Evolutionary conservation across 2,113 vertebrate genomes (phyloP).

Genomic region (Diphyllodes magnificus): DNA sequence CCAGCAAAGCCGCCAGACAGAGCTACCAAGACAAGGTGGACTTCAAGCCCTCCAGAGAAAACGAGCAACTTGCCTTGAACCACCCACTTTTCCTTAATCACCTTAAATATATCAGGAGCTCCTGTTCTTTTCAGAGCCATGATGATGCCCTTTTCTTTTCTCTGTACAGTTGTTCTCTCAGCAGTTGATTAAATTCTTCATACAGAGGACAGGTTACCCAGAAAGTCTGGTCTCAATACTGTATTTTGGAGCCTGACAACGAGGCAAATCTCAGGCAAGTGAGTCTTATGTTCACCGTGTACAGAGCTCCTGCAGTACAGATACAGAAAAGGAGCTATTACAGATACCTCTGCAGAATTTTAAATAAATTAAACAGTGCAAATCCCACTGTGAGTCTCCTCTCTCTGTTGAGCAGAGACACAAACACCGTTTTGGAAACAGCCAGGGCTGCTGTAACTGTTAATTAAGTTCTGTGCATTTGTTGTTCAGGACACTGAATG

Average conservation of each 20-base stretch:
- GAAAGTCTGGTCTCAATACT: neutral
- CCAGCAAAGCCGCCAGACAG: neutral
- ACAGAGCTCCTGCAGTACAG: neutral
- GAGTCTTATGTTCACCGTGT: neutral
- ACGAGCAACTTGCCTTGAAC: neutral
- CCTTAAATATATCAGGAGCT: neutral
- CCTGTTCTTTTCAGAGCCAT: neutral
- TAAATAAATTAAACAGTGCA: neutral
- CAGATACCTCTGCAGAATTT: neutral
- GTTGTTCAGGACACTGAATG: neutral
- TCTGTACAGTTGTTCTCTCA: neutral
- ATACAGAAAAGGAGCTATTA: neutral
- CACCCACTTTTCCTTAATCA: neutral
- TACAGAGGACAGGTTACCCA: neutral
- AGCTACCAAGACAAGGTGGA: neutral
- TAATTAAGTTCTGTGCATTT: conserved; percentile 20
- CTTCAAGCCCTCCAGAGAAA: neutral
- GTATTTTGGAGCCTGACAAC: neutral
- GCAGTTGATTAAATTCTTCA: neutral
- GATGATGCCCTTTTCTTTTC: neutral
- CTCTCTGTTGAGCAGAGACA: neutral
- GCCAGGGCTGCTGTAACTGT: neutral
- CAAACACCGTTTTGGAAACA: neutral
- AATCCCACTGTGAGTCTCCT: neutral
- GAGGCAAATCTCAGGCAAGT: neutral